Evolutionary conservation across 2,797 vertebrate species (phyloP), one percentile per base, ranked within the genome.

Genomic region (Pyrocephalus nanus): DNA sequence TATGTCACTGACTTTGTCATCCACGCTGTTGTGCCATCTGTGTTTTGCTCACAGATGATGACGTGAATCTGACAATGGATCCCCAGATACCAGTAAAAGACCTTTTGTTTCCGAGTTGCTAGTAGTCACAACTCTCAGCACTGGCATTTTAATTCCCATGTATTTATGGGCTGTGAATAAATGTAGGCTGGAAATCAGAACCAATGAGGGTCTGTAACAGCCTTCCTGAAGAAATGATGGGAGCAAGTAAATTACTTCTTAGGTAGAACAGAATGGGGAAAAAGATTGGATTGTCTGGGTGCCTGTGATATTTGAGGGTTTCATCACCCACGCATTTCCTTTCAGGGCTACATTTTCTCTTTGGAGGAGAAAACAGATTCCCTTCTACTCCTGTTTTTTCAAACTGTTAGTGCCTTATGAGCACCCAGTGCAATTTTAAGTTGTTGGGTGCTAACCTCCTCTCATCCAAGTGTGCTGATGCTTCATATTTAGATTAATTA

Each of bases 11-110:
- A 62, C 38, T 74, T 88, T 13, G 3, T 89, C n/a, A 76, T 57
- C 26, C 25, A 22, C 30, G 21, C 15, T 0, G 0, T 67, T 53
- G 25, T 38, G 19, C 21, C 0, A 0, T 71, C 48, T 57, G 34
- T 77, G 61, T 75, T 93, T 91, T 92, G 14, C 64, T 83, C 90
- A 50, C 34, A 74, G 61, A 61, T 1, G 5, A 70, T 55, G 55
- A 43, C 0, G 4, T 27, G 66, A 19, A 75, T 91, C 61, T 83
- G 40, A 47, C 51, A 61, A 22, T n/a, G 69, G 25, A 38, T 90
- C 72, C 54, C 84, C 60, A 91, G 78, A 75, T 27, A 86, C 18
- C 57, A 75, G 34, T 21, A 58, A 87, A 94, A 80, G 69, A 88
- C 53, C 18, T 94, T 94, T 71, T 71, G 20, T 85, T 92, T 91